Evolutionary conservation across 2,113 vertebrate genomes (phyloP).

Genomic region (Coregonus clupeaformis): DNA sequence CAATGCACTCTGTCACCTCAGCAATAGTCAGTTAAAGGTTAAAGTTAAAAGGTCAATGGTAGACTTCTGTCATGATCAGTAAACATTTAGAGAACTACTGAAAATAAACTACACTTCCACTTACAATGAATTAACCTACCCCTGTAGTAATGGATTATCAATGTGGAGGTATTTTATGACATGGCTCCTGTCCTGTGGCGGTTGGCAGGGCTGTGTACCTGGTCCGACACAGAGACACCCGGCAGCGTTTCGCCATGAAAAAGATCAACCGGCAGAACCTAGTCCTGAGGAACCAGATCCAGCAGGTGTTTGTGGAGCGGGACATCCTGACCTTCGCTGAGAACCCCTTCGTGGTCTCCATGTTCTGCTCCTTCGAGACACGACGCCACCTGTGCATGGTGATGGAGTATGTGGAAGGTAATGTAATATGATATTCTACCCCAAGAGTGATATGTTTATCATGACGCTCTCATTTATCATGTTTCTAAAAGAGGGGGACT

Average conservation of each 20-base stretch:
- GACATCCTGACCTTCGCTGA: conserved; percentile 97
- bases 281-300: conserved; percentile 95
- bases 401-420: conserved; percentile 99
- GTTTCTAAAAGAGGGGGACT: background rate
- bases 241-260: conserved; percentile 97
- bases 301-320: conserved; percentile 96
- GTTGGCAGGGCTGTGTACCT: conserved; percentile 86
- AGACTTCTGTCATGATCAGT: too few species aligned
- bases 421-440: background rate
- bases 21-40: too few species aligned
- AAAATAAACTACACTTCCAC: background rate
- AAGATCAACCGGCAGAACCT: conserved; percentile 99
- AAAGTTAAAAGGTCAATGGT: too few species aligned
- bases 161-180: background rate
- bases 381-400: conserved; percentile 97
- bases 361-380: conserved; percentile 98
- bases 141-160: background rate
- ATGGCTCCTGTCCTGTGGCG: background rate
- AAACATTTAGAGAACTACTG: too few species aligned
- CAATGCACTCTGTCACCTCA: too few species aligned
- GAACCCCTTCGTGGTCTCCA: conserved; percentile 97
- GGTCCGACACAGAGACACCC: conserved; percentile 90
- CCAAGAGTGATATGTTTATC: too few species aligned
- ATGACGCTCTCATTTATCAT: too few species aligned
- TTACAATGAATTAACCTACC: background rate